Percentiles rank a stretch among this genome's conserved stretches.
Conservation (phyloP, 2,113 vertebrate genomes). For the Phrynosoma blainvillii region DNA sequence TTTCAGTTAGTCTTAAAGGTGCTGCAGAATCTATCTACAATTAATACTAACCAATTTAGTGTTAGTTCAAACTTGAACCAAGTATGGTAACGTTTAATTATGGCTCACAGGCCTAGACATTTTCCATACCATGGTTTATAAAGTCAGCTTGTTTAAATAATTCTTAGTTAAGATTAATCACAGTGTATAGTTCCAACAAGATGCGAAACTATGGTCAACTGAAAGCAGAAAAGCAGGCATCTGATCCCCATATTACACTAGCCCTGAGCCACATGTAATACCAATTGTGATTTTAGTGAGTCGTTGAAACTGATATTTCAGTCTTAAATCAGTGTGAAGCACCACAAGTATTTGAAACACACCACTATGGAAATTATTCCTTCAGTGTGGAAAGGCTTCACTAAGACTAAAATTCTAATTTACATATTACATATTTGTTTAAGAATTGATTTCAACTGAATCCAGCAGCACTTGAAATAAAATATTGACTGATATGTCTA, state of each 20-base stretch:
- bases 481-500: conserved; percentile 63
- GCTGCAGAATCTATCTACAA: too few relatives aligned
- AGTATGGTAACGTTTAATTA: background rate
- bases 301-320: background rate
- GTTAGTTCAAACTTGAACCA: too few relatives aligned
- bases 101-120: too few relatives aligned
- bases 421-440: conserved; percentile 38
- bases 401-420: conserved; percentile 22
- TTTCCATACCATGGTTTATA: background rate
- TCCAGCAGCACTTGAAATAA: conserved; percentile 58
- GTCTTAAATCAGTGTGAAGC: background rate
- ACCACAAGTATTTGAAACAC: background rate
- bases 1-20: too few relatives aligned
- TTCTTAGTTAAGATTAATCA: background rate
- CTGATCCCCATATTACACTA: background rate
- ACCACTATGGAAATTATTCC: background rate
- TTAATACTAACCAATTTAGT: too few relatives aligned
- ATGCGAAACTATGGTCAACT: background rate
- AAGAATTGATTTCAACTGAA: conserved; percentile 45
- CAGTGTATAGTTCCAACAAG: background rate
- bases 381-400: background rate
- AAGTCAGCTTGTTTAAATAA: background rate
- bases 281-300: too few relatives aligned
- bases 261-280: background rate
- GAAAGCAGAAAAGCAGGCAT: background rate